Percentiles rank a stretch among this genome's conserved stretches.
Conservation (phyloP, 2,113 vertebrate species). For the Vanacampus margaritifer region DNA sequence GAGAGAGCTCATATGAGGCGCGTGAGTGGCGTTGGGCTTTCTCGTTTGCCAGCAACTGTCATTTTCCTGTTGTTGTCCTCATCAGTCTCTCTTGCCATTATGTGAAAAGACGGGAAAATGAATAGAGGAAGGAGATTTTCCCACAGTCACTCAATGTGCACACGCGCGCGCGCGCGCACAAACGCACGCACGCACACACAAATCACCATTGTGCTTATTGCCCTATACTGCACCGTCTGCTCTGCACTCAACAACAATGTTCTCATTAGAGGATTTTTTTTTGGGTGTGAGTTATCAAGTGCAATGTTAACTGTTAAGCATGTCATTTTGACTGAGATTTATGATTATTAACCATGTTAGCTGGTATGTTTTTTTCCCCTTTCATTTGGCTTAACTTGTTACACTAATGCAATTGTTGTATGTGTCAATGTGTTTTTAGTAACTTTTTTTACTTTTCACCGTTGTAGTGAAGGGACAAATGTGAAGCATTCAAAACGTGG, state of each 20-base stretch:
- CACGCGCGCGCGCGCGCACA: constrained; percentile 96
- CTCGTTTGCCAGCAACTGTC: constrained; percentile 91
- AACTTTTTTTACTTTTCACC: background rate
- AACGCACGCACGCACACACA: constrained; percentile 74
- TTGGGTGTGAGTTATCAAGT: constrained; percentile 79
- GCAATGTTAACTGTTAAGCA: constrained; percentile 67
- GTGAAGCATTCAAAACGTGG: background rate
- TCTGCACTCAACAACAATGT: constrained; percentile 92
- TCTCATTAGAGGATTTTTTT: constrained; percentile 83
- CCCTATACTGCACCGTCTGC: constrained; percentile 65
- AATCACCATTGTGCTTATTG: constrained; percentile 82
- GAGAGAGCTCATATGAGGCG: constrained; percentile 88
- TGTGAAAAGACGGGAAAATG: constrained; percentile 92
- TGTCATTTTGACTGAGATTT: background rate
- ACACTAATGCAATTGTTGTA: background rate
- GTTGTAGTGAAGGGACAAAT: background rate
- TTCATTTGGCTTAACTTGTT: background rate
- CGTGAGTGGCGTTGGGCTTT: constrained; percentile 81
- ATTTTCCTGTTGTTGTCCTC: constrained; percentile 92
- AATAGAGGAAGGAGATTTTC: constrained; percentile 99
- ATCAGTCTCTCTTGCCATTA: constrained; percentile 96
- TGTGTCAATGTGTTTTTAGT: background rate
- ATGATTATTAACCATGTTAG: no score
- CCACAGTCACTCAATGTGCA: constrained; percentile 94
- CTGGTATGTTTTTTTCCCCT: background rate